Evolutionary conservation across 2,888 invertebrate species (phyloP), one percentile per base, ranked within the genome.

Genomic region (Mythimna loreyi): DNA sequence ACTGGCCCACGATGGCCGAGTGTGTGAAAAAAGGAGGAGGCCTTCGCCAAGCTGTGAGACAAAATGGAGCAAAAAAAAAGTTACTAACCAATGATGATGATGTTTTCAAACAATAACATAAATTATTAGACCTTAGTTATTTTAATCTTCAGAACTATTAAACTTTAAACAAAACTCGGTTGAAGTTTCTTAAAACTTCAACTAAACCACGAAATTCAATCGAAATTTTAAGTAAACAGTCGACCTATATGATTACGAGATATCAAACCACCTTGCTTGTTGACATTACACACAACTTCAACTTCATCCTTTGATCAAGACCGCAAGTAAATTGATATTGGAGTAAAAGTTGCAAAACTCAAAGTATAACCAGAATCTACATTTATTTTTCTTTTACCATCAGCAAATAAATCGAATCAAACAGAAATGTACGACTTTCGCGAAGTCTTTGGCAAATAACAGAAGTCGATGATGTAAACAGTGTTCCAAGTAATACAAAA

Each of bases 371-470:
- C 67, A 72, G 59, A 23, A 52, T 72, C 1, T 50, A 58, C 47
- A 23, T 74, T 45, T 75, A 63, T 65, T 75, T 71, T 65, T 71
- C 65, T 75, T 75, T 43, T 25, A 49, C 59, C 63, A 19, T 5
- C 59, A 50, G 57, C 45, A 64, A 76, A 77, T 61, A 67, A 67
- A 56, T 62, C n/a, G 45, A 68, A 68, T 68, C 77, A 68, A 73
- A 73, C 30, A 55, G 7, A 76, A 53, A 49, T 76, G 25, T 68
- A 59, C 53, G 45, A 36, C 36, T 55, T 55, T 47, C 28, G n/a
- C n/a, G 7, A 52, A 63, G 61, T 50, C 25, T 64, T 61, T 67
- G 61, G 61, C 45, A 63, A 76, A 76, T 72, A 76, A 53, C 53
- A 72, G 66, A 72, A 62, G 16, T 67, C 16, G 33, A 60, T 19